These are phyloP conservation scores for Acestrorhynchus altus DNA, from an alignment of 2,797 vertebrate genomes.

Conservation along the genomic window DNA sequence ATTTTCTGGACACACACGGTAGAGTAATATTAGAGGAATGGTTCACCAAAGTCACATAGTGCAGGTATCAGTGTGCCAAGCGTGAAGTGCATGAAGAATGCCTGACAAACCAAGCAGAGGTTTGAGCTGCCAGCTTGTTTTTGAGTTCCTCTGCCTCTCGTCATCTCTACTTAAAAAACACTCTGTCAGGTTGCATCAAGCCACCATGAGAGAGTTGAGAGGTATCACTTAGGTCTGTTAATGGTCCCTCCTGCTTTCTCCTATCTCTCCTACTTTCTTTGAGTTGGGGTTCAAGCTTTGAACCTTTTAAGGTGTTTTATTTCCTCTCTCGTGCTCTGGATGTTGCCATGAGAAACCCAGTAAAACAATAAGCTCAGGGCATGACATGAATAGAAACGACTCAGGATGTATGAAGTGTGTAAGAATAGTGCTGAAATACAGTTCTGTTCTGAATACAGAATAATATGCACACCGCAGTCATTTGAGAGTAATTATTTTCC, in stretches of 20 bases:
- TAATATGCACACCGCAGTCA: too few relatives aligned
- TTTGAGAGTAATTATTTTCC: too few relatives aligned
- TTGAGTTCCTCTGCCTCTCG: conserved; percentile 24
- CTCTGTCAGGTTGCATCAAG: conserved; percentile 12
- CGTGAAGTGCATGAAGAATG: too few relatives aligned
- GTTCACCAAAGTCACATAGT: too few relatives aligned
- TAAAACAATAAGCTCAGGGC: neutral
- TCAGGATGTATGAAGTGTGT: neutral
- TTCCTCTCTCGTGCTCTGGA: neutral
- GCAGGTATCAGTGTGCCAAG: too few relatives aligned
- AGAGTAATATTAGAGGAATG: too few relatives aligned
- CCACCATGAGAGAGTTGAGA: neutral
- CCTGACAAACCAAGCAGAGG: too few relatives aligned
- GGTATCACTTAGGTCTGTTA: conserved; percentile 20
- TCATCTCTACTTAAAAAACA: conserved; percentile 46
- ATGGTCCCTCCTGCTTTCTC: conserved; percentile 10
- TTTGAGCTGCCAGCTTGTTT: conserved; percentile 23
- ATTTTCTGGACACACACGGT: too few relatives aligned
- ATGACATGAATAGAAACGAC: neutral
- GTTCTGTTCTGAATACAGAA: too few relatives aligned
- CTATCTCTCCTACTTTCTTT: neutral
- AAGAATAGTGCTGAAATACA: too few relatives aligned
- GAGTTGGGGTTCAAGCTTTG: neutral
- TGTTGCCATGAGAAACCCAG: neutral
- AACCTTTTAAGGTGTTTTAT: neutral